Conservation (phyloP, 1,140 invertebrate genomes). For the Acyrthosiphon pisum region DNA sequence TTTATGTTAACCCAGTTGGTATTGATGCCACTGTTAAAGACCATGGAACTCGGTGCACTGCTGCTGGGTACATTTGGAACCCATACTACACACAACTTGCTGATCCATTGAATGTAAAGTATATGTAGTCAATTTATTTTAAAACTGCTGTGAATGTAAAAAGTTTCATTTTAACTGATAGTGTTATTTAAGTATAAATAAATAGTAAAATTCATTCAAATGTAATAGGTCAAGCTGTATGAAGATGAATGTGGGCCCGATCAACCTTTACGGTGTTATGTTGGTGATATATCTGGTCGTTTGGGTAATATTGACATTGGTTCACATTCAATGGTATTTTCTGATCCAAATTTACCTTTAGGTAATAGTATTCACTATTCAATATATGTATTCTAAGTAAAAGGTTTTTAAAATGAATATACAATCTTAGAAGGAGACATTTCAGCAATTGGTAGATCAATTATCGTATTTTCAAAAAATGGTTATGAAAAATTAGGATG, state of each 20-base stretch:
- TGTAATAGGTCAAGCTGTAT: slow-evolving; percentile 72
- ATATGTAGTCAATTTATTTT: not conserved
- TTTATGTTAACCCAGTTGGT: slow-evolving; percentile 92
- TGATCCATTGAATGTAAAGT: slow-evolving; percentile 83
- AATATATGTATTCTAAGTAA: not conserved
- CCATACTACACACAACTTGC: slow-evolving; percentile 89
- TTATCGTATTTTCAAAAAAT: slow-evolving; percentile 83
- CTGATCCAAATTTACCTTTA: slow-evolving; percentile 87
- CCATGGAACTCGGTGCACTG: slow-evolving; percentile 81
- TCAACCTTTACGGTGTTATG: slow-evolving; percentile 88
- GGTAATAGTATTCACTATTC: slow-evolving; percentile 62
- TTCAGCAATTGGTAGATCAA: slow-evolving; percentile 81
- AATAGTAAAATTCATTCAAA: not conserved
- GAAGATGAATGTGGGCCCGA: slow-evolving; percentile 83
- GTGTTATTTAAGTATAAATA: not conserved
- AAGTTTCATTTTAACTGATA: not conserved
- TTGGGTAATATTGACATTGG: slow-evolving; percentile 86
- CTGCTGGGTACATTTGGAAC: slow-evolving; percentile 91
- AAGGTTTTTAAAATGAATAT: slow-evolving; percentile 19
- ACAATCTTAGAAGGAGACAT: slow-evolving; percentile 63
- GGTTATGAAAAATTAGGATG: slow-evolving; percentile 80
- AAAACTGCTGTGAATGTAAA: not conserved
- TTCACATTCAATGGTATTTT: slow-evolving; percentile 76
- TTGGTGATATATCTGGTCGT: slow-evolving; percentile 88
- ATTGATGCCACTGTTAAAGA: slow-evolving; percentile 86